Conservation (phyloP, 2,888 invertebrate species). For the Alcis repandata region DNA sequence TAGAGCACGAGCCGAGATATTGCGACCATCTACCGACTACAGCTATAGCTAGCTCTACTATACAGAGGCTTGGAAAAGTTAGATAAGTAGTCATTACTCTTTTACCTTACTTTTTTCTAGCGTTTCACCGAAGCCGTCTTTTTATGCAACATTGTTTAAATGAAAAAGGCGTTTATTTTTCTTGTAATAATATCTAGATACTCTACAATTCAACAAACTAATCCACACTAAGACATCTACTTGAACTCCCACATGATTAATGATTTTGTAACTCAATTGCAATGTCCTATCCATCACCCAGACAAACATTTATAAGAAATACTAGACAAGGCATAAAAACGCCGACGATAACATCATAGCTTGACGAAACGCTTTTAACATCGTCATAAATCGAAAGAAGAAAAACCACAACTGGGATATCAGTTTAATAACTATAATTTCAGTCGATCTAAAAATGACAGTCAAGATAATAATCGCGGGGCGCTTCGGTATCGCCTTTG, state of each 20-base stretch:
- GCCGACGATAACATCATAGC: conserved; percentile 22
- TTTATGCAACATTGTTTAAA: neutral
- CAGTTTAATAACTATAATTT: conserved; percentile 51
- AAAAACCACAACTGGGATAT: conserved; percentile 38
- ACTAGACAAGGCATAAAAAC: conserved; percentile 28
- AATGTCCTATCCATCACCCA: conserved; percentile 38
- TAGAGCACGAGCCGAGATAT: conserved; percentile 5
- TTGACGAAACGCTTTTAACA: conserved; percentile 16
- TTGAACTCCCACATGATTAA: neutral
- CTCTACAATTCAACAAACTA: neutral
- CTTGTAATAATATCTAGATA: neutral
- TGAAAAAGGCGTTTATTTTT: neutral
- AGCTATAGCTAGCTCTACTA: too few relatives aligned
- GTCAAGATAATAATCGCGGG: conserved; percentile 59
- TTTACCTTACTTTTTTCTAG: too few relatives aligned
- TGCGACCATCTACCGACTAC: neutral
- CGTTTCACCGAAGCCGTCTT: too few relatives aligned
- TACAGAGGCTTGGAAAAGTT: too few relatives aligned
- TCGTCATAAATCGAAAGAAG: conserved; percentile 34
- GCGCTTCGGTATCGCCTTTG: conserved; percentile 51
- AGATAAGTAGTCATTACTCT: too few relatives aligned
- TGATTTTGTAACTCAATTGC: conserved; percentile 21
- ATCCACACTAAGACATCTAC: neutral
- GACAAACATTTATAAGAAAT: conserved; percentile 34
- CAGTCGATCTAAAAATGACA: conserved; percentile 58